Base-by-base conservation (phyloP, 2,113 vertebrate species). In the Colaptes auratus region DNA sequence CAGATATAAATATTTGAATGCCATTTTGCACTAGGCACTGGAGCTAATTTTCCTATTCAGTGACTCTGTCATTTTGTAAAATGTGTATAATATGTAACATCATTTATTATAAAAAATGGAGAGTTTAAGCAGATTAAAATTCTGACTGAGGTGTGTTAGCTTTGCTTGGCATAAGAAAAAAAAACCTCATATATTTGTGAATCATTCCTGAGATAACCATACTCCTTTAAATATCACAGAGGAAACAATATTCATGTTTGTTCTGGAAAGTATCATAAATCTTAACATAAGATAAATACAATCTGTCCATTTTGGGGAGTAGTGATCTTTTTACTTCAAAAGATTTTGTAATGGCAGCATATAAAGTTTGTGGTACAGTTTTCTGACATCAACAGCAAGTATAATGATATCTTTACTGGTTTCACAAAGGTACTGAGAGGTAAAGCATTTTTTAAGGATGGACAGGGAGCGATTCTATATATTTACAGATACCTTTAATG, bases 1-100 rank as follows among this genome's bases (percentile, higher is more conserved):
- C 30, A 75, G 27, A 86, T 71, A 95, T 5, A 82, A 90, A 82
- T 0, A 2, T 66, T 71, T 91, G 19, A 59, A 88, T 69, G 52
- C 53, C 30, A 76, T 72, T 89, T 92, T 76, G 23, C 1, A 0
- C 58, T 52, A 73, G 63, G 55, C 65, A 64, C 31, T 64, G 44
- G 52, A 91, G 44, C 42, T 91, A 85, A 93, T 96, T 96, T 96
- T 97, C 89, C 65, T 93, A 92, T 95, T 95, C 90, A 93, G 18
- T 81, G 89, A 85, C 64, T 92, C 86, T 81, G 64, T 86, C 33
- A 72, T 83, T 89, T 85, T 91, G 16, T 84, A 91, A 95, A 92
- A 83, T 80, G 7, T 83, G 16, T 89, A 85, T 52, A 91, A 86
- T 72, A 80, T 69, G 58, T n/a, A 90, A 69, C n/a, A 78, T 35